These are phyloP conservation scores for Campoletis sonorensis DNA, from an alignment of 1,140 invertebrate genomes.

Conservation along the genomic window DNA sequence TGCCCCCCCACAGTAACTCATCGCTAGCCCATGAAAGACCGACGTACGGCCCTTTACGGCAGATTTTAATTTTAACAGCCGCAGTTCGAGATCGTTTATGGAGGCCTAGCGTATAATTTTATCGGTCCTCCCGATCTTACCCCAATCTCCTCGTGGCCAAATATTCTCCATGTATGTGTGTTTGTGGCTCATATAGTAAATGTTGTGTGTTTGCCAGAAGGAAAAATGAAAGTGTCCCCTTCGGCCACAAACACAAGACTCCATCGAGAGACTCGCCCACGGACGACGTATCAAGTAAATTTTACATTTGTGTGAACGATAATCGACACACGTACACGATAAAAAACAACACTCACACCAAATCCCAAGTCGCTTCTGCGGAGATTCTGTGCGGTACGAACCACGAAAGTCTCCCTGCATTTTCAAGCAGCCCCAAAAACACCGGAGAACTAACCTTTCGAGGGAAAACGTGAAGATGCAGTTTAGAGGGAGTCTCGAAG, in stretches of 20 bases:
- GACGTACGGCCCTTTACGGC: slow-evolving; percentile 60
- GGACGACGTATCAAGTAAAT: neutral
- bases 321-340: neutral
- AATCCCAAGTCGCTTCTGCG: neutral
- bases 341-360: neutral
- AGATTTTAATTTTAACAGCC: slow-evolving; percentile 73
- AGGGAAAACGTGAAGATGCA: neutral
- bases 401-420: neutral
- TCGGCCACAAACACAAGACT: neutral
- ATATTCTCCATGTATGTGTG: slow-evolving; percentile 54
- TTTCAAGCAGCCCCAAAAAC: slow-evolving; percentile 41
- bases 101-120: slow-evolving; percentile 73
- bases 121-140: slow-evolving; percentile 72
- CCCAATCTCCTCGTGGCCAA: slow-evolving; percentile 57
- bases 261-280: slow-evolving; percentile 6
- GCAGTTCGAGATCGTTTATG: slow-evolving; percentile 66
- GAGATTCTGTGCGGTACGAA: neutral
- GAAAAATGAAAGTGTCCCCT: slow-evolving; percentile 43
- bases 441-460: slow-evolving; percentile 38
- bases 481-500: slow-evolving; percentile 45
- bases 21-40: slow-evolving; percentile 50
- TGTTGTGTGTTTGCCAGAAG: neutral
- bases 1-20: slow-evolving; percentile 61
- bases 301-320: slow-evolving; percentile 15
- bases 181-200: neutral